Percentiles rank a stretch among this genome's conserved stretches.
These are phyloP conservation scores for Morus bassanus DNA, from an alignment of 2,797 vertebrate genomes.

Conservation along the genomic window DNA sequence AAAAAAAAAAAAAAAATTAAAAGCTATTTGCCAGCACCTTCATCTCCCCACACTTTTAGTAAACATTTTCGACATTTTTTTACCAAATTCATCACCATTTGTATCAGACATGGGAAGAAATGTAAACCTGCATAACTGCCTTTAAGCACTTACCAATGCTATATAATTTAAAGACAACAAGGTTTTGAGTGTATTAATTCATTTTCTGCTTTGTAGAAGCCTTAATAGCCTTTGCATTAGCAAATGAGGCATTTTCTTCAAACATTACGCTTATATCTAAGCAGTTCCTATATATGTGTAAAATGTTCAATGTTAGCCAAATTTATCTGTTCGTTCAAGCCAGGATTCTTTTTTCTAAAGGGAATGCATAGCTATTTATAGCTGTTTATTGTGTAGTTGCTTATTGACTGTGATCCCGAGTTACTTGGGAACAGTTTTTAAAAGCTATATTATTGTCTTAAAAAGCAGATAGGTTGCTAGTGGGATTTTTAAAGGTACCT, in stretches of 20 bases:
- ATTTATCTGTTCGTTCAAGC: background rate
- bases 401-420: background rate
- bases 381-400: background rate
- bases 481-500: background rate
- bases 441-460: background rate
- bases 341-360: background rate
- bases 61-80: background rate
- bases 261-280: background rate
- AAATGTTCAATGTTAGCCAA: background rate
- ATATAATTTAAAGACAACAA: background rate
- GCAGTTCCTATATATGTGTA: background rate
- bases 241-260: conserved; percentile 22
- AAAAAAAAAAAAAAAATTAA: background rate
- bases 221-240: background rate
- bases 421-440: background rate
- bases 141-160: background rate
- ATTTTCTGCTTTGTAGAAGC: conserved; percentile 22
- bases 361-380: background rate
- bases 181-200: background rate
- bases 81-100: background rate
- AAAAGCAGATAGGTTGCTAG: background rate
- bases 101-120: background rate
- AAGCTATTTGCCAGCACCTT: background rate
- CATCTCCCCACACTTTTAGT: background rate
- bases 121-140: background rate